phyloP scores from a whole-genome alignment of 2,888 invertebrate genomes.

The Aproaerema taeniolella region DNA sequence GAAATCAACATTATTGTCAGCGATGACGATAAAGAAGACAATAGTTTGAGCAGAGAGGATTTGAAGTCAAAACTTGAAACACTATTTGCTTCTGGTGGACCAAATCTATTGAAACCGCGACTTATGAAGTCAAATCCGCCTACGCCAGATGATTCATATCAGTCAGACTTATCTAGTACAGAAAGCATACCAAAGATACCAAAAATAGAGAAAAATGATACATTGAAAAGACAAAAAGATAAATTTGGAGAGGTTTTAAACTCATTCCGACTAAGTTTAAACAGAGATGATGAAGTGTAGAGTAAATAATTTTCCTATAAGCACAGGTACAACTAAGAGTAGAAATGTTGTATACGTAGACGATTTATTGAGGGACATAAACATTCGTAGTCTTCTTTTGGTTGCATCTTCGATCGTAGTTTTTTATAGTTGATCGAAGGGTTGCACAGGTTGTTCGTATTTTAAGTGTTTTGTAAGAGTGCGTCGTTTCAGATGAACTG shows the following conservation, averaged over 20 bases:
- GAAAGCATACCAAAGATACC: slow-evolving; percentile 55
- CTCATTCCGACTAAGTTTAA: slow-evolving; percentile 58
- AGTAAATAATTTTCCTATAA: background rate
- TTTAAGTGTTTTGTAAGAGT: too few species aligned
- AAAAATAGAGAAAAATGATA: slow-evolving; percentile 64
- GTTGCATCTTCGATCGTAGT: too few species aligned
- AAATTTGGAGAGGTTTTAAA: slow-evolving; percentile 62
- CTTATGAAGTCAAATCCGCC: slow-evolving; percentile 57
- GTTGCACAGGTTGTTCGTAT: too few species aligned
- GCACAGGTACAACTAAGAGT: background rate
- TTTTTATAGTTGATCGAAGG: too few species aligned
- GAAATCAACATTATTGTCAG: slow-evolving; percentile 19
- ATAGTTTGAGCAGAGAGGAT: slow-evolving; percentile 49
- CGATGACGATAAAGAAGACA: slow-evolving; percentile 22
- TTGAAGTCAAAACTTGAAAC: slow-evolving; percentile 61
- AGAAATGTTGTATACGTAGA: slow-evolving; percentile 13
- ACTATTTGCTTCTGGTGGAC: slow-evolving; percentile 57
- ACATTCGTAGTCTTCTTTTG: too few species aligned
- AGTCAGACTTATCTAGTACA: slow-evolving; percentile 46
- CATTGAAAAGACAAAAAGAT: slow-evolving; percentile 60
- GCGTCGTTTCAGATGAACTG: too few species aligned
- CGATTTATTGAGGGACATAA: too few species aligned
- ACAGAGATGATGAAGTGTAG: slow-evolving; percentile 54
- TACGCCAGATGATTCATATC: slow-evolving; percentile 54
- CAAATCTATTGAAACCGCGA: slow-evolving; percentile 46